These are phyloP conservation scores for Asbolus verrucosus DNA, from an alignment of 1,140 invertebrate genomes.

Conservation along the genomic window DNA sequence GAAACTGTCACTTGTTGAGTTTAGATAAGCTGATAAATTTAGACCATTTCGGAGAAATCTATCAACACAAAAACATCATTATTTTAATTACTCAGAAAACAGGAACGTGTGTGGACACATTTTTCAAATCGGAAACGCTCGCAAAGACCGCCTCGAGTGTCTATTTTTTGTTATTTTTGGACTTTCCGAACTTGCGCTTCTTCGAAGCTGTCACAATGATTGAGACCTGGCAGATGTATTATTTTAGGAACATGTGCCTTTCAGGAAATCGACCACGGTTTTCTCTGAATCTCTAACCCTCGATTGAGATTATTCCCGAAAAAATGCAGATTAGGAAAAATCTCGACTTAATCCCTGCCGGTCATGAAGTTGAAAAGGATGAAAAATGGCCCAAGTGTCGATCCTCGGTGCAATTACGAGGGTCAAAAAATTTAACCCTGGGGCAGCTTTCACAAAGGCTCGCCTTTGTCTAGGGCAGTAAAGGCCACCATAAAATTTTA, in stretches of 20 bases:
- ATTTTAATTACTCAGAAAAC: constrained; percentile 58
- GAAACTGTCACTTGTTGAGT: not conserved
- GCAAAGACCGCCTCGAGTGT: constrained; percentile 51
- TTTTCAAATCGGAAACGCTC: constrained; percentile 59
- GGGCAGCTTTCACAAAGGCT: constrained; percentile 57
- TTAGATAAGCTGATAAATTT: constrained; percentile 31
- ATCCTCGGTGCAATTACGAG: constrained; percentile 62
- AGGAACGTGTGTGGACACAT: constrained; percentile 57
- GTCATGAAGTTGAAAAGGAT: too few species aligned
- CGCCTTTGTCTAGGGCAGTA: constrained; percentile 43
- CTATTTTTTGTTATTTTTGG: constrained; percentile 64
- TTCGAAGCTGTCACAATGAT: constrained; percentile 62
- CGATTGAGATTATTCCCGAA: too few species aligned
- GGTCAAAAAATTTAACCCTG: constrained; percentile 64
- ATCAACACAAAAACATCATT: constrained; percentile 48
- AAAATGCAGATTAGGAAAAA: too few species aligned
- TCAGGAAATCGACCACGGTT: not conserved
- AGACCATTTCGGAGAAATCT: constrained; percentile 13
- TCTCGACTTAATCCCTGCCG: too few species aligned
- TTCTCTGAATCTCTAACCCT: too few species aligned
- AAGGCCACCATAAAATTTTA: constrained; percentile 60
- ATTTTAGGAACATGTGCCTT: constrained; percentile 64
- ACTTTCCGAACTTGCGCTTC: constrained; percentile 54
- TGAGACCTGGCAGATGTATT: constrained; percentile 65
- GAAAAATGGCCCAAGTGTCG: constrained; percentile 64